Conservation (phyloP, 1,140 invertebrate genomes). For the Diachasmimorpha longicaudata region DNA sequence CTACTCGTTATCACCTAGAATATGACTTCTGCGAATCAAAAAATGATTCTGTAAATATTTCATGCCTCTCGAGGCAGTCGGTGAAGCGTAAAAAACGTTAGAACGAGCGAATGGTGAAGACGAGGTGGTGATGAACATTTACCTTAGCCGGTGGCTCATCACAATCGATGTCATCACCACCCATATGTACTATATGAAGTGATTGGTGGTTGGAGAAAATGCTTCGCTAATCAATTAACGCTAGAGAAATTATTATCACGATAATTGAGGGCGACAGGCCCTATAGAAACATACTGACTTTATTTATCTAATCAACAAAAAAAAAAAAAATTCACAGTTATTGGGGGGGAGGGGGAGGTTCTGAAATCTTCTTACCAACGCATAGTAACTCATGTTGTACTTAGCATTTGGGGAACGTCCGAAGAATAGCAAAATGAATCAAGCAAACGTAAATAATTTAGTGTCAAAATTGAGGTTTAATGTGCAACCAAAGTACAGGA, state of each 20-base stretch:
- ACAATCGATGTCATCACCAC: neutral
- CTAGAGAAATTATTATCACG: no score
- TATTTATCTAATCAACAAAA: no score
- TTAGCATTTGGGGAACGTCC: neutral
- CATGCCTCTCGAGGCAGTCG: neutral
- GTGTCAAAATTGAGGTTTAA: constrained; percentile 76
- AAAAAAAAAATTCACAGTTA: no score
- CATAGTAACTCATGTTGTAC: neutral
- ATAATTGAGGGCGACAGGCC: no score
- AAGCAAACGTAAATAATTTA: constrained; percentile 75
- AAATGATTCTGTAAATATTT: no score
- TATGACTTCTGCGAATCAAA: no score
- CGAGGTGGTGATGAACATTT: neutral
- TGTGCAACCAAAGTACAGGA: constrained; percentile 66
- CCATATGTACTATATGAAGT: no score
- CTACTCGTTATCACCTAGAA: no score
- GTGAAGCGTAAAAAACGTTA: neutral
- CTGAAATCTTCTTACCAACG: neutral
- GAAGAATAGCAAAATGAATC: constrained; percentile 68
- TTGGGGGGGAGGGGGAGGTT: neutral
- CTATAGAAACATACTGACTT: no score
- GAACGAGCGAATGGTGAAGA: neutral
- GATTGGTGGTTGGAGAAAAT: no score
- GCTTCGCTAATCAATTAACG: no score
- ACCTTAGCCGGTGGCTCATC: neutral